Evolutionary conservation across 2,797 vertebrate species (phyloP), one percentile per base, ranked within the genome.

Genomic region (Hyperoplus immaculatus): DNA sequence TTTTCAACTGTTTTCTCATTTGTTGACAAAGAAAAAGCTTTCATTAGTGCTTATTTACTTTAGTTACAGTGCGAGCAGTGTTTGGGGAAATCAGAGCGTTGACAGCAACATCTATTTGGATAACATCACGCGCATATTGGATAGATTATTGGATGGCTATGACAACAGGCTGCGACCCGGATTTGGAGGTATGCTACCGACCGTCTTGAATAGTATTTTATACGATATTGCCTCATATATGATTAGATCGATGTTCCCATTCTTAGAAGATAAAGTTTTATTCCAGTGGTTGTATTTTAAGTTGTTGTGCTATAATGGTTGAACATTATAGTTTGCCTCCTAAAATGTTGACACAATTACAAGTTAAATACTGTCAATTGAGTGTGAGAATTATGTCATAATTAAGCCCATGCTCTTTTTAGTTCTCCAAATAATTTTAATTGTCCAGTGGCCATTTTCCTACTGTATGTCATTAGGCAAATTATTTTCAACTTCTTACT

Each of bases 101-200:
- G 96, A 93, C 10, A 92, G 91, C 76, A 96, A 91, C 67, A 94
- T 96, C 64, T 98, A 97, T 91, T 94, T 96, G 82, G 95, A 97
- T 89, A 99, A 99, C 86, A 96, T 99, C 91, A 99, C 97, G 67
- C 96, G 96, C 6, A 97, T 97, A 82, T 94, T 99, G 91, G 97
- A 98, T 92, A 96, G 97, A 90, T 93, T 99, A 88, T 91, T 99
- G 88, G 97, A 99, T 84, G 98, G 98, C 71, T 99, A 99, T 74
- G 98, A 99, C 94, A 99, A 98, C 94, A 95, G 98, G 66, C 95
- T 99, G 8, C 94, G 98, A 39, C 97, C 98, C 9, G 98, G 98
- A 83, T 98, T 98, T 87, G 97, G 97, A 96, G 97, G 97, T 98
- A 97, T 82, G 73, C 11, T 72, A 58, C 75, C 75, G 64, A 69